Evolutionary conservation across 2,888 invertebrate species (phyloP).

Genomic region (Drosophila sordidapex): DNA sequence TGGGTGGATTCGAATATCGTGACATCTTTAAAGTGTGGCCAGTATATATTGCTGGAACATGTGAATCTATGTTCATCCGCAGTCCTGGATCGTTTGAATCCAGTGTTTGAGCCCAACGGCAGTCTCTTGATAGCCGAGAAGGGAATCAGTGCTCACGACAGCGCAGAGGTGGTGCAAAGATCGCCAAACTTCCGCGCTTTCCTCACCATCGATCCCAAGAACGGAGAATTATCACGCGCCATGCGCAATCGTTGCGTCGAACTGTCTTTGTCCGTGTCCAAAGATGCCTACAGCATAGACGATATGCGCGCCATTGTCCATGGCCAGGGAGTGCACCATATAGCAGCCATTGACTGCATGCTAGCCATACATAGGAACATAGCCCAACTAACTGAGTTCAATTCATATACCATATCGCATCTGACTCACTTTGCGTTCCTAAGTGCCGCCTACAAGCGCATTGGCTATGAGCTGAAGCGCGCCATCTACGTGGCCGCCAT

Average conservation of each 20-base stretch:
- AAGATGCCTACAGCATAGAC: constrained; percentile 84
- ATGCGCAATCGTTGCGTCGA: constrained; percentile 99
- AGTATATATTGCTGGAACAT: constrained; percentile 95
- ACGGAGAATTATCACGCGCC: constrained; percentile 98
- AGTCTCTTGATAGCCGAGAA: constrained; percentile 95
- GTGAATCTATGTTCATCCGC: constrained; percentile 98
- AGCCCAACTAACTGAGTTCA: constrained; percentile 81
- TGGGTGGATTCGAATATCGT: constrained; percentile 96
- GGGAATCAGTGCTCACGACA: constrained; percentile 90
- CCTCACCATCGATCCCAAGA: constrained; percentile 96
- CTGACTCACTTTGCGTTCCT: constrained; percentile 83
- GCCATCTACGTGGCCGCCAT: constrained; percentile 83
- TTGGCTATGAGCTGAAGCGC: constrained; percentile 78
- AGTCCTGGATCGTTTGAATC: constrained; percentile 97
- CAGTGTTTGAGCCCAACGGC: constrained; percentile 96
- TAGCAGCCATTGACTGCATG: constrained; percentile 85
- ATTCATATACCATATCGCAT: constrained; percentile 82
- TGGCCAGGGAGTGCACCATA: constrained; percentile 85
- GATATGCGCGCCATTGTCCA: constrained; percentile 87
- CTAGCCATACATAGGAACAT: constrained; percentile 85
- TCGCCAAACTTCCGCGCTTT: constrained; percentile 97
- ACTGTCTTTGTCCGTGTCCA: constrained; percentile 85
- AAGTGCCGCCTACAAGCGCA: constrained; percentile 79
- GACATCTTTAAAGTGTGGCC: constrained; percentile 92
- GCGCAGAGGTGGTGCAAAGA: constrained; percentile 90